Conservation (phyloP, 2,888 invertebrate species). For the Opisthograptis luteolata region DNA sequence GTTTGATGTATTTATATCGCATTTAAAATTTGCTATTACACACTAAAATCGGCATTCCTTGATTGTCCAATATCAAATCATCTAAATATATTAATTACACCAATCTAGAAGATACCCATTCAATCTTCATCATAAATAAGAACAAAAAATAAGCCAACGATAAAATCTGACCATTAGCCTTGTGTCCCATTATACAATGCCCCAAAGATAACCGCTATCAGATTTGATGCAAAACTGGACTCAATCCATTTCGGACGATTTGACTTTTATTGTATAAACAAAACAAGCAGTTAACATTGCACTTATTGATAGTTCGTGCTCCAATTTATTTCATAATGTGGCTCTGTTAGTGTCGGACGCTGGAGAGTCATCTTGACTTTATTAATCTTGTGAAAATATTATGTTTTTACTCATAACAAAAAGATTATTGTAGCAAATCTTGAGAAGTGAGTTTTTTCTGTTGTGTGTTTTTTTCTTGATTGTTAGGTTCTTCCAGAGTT, state of each 20-base stretch:
- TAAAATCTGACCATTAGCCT: slow-evolving; percentile 11
- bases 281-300: slow-evolving; percentile 27
- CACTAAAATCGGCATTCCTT: too few species aligned
- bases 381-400: not conserved
- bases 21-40: too few species aligned
- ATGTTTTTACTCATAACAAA: too few species aligned
- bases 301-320: slow-evolving; percentile 16
- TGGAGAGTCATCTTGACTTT: not conserved
- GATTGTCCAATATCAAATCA: too few species aligned
- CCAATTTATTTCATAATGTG: slow-evolving; percentile 8
- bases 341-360: not conserved
- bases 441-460: too few species aligned
- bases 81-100: too few species aligned
- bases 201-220: slow-evolving; percentile 19
- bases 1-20: too few species aligned
- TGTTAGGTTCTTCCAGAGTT: too few species aligned
- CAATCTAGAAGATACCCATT: too few species aligned
- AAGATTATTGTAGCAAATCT: too few species aligned
- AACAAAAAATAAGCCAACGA: not conserved
- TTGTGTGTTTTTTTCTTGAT: too few species aligned
- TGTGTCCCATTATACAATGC: slow-evolving; percentile 18
- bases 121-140: too few species aligned
- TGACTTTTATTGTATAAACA: slow-evolving; percentile 16
- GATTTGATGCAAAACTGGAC: slow-evolving; percentile 21
- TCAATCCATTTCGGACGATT: slow-evolving; percentile 6